Conservation (phyloP, 2,888 invertebrate genomes). For the Mylabris sibirica region DNA sequence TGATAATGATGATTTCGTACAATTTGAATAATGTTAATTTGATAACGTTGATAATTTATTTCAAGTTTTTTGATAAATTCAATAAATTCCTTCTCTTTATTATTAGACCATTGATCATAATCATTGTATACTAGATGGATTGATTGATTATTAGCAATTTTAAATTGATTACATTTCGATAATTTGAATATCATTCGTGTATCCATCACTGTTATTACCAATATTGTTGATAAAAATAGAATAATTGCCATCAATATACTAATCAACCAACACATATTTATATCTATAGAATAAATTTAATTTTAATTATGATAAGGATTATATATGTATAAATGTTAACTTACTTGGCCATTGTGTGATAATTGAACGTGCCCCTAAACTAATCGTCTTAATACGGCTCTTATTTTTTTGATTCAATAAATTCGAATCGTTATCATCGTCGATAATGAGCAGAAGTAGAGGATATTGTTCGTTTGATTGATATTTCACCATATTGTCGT, state of each 20-base stretch:
- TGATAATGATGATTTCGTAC: not conserved
- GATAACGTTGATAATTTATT: not conserved
- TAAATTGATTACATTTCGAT: not conserved
- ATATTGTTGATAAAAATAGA: not conserved
- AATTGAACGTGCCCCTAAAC: not conserved
- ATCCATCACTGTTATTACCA: not conserved
- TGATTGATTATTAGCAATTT: not conserved
- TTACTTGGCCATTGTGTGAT: not conserved
- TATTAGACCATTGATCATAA: not conserved
- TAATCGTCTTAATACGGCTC: not conserved
- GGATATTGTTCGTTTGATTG: not conserved
- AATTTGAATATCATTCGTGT: not conserved
- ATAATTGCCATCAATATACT: not conserved
- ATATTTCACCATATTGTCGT: not conserved
- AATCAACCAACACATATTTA: not conserved
- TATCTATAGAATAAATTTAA: not conserved
- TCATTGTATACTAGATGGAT: slow-evolving; percentile 2
- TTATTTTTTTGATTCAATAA: not conserved
- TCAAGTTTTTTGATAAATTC: not conserved
- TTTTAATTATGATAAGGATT: no score
- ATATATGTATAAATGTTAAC: no score
- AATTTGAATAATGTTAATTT: not conserved
- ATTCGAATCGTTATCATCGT: not conserved
- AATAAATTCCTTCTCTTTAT: not conserved
- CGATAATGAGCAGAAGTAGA: not conserved